Base-by-base conservation (phyloP, 2,888 invertebrate species). In the Brachyptera risi region DNA sequence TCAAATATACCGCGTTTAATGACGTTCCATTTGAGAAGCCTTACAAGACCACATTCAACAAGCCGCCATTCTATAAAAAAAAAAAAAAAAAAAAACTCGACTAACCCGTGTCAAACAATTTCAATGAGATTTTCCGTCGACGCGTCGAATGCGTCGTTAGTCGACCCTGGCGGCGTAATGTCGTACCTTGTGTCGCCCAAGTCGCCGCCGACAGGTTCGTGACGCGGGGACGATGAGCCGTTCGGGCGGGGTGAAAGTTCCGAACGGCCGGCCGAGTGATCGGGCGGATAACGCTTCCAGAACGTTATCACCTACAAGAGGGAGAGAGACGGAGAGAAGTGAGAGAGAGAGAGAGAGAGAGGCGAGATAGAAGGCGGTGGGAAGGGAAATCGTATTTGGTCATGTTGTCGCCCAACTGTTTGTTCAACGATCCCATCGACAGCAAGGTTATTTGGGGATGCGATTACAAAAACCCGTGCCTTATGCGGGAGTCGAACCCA, bases 281-380 rank as follows among this genome's bases (percentile, higher is more conserved):
- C 54, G 23, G 35, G 19, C 19, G 54, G 35, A 37, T 37, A 54
- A 35, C 54, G 54, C 54, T 54, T 35, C 23, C 37, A 17, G 37
- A 54, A 54, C 54, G 21, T 54, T 35, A 37, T 37, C 11, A 54
- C 54, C 54, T 54, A 51, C 50, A 26, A 51, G 42, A 19, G 42
- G 3, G 21, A 42, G 21, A 42, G 42, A 17, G 21, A 21, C 42
- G 5, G 15, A 42, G 19, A 42, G n/a, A 3, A 31, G 35, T 31
- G 35, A 7, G 7, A 11, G 35, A 42, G 13, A 17, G 40, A 57
- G 17, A 21, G 50, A 15, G 35, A 2, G 49, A 56, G 19, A 13
- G 11, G 11, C 13, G 50, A 15, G 23, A 17, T 11, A 35, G 38
- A 27, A 47, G 24, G 1, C 47, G 23, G 24, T 21, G 13, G 11